Percentiles rank a stretch among this genome's conserved stretches.
Conservation (phyloP, 2,113 vertebrate species). For the Variabilichromis moorii region DNA sequence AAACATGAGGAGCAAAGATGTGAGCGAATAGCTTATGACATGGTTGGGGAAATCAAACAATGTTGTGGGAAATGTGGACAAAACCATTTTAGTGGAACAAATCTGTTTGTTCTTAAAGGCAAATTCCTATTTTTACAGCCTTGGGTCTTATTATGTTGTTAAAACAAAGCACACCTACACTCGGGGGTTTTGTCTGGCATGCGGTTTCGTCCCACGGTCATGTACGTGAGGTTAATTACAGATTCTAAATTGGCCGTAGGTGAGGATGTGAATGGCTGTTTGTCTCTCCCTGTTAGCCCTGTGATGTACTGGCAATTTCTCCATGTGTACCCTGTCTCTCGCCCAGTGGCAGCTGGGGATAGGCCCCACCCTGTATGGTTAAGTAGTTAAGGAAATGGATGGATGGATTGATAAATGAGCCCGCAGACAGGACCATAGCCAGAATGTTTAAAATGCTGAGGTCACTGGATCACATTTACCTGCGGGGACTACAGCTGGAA, state of each 20-base stretch:
- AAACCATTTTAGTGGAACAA: neutral
- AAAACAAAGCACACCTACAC: neutral
- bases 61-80: neutral
- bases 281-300: neutral
- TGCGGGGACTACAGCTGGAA: neutral
- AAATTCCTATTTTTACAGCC: neutral
- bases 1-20: constrained; percentile 42
- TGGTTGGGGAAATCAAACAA: neutral
- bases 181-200: neutral
- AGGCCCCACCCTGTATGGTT: neutral
- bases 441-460: neutral
- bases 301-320: neutral
- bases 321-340: neutral
- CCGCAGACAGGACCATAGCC: neutral
- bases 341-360: neutral
- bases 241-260: neutral
- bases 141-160: neutral
- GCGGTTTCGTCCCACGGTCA: neutral
- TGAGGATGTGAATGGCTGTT: neutral
- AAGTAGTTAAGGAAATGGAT: neutral
- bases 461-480: neutral
- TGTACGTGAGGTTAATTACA: neutral
- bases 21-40: neutral
- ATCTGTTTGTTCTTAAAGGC: neutral
- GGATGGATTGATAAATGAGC: neutral